These are phyloP conservation scores for Aplocera efformata DNA, from an alignment of 2,888 invertebrate genomes.

Conservation along the genomic window DNA sequence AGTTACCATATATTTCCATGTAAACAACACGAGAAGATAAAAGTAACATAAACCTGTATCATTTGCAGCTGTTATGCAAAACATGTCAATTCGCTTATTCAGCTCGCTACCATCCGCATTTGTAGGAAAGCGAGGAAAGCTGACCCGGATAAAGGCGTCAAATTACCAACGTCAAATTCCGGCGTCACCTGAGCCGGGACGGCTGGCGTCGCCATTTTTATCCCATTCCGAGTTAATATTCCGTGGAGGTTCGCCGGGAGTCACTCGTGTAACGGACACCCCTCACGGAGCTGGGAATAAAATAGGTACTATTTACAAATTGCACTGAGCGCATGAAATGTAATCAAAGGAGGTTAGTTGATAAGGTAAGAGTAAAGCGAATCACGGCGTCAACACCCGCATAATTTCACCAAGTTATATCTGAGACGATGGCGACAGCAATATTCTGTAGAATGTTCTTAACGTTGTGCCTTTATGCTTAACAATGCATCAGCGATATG, in stretches of 20 bases:
- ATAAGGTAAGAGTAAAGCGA: neutral
- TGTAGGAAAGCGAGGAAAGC: slow-evolving; percentile 55
- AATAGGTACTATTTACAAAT: slow-evolving; percentile 13
- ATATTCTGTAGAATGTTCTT: too few species aligned
- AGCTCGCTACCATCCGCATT: slow-evolving; percentile 46
- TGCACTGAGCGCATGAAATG: slow-evolving; percentile 11
- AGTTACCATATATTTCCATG: slow-evolving; percentile 1
- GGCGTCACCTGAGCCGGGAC: slow-evolving; percentile 65
- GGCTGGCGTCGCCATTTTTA: slow-evolving; percentile 64
- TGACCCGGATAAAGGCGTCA: slow-evolving; percentile 72
- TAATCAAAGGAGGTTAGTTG: neutral
- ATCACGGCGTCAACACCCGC: too few species aligned
- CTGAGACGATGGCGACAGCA: too few species aligned
- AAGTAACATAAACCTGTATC: slow-evolving; percentile 17
- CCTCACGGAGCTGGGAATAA: slow-evolving; percentile 45
- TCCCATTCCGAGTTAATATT: slow-evolving; percentile 72
- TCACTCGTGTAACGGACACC: slow-evolving; percentile 58
- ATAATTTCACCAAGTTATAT: too few species aligned
- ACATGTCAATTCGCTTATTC: slow-evolving; percentile 48
- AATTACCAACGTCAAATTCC: slow-evolving; percentile 72
- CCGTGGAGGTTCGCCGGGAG: slow-evolving; percentile 62
- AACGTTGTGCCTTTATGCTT: too few species aligned
- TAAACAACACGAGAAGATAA: slow-evolving; percentile 5
- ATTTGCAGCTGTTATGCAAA: slow-evolving; percentile 47
- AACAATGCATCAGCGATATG: too few species aligned